Evolutionary conservation across 2,797 vertebrate genomes (phyloP), one percentile per base, ranked within the genome.

Genomic region (Anguilla megastoma): DNA sequence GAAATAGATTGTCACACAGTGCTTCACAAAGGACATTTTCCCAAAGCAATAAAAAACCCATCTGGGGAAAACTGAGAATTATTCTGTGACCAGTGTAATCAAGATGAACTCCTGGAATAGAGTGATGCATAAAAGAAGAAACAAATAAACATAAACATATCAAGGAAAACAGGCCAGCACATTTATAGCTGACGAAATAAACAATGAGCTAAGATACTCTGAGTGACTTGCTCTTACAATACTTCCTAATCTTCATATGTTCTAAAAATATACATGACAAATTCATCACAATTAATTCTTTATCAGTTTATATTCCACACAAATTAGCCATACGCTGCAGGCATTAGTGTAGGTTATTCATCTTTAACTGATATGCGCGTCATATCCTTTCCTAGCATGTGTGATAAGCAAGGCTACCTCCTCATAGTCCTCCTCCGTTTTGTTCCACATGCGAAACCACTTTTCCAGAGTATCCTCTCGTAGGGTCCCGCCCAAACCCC

Each of bases 381-480:
- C 33, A 4, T 41, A 41, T 7, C 0, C 36, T 79, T 79, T 79
- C 16, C 30, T 3, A 14, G 30, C 27, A 18, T 41, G 6, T 45
- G n/a, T 27, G 18, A 82, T 48, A 66, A 45, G 60, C 21, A 45
- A 2, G 58, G 12, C 91, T 91, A 99, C 98, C 97, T 97, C 97
- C 90, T 99, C 98, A 0, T 98, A 99, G 90, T 97, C 96, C 0
- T 98, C 97, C 89, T 97, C 97, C 3, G 97, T 97, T 0, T 95
- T 97, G 92, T 99, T 99, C 92, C 96, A 96, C 89, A 97, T 97
- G 92, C 98, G 97, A 85, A 99, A 96, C 98, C 98, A 99, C 94
- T 98, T 98, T 0, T 98, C 97, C 87, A 99, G 94, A 0, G 97
- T 97, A 87, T 97, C 96, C 88, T 98, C 97, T 89, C 98, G 97